Percentiles rank a stretch among this genome's conserved stretches.
These are phyloP conservation scores for Xylota segnis DNA, from an alignment of 2,888 invertebrate genomes.

Conservation along the genomic window DNA sequence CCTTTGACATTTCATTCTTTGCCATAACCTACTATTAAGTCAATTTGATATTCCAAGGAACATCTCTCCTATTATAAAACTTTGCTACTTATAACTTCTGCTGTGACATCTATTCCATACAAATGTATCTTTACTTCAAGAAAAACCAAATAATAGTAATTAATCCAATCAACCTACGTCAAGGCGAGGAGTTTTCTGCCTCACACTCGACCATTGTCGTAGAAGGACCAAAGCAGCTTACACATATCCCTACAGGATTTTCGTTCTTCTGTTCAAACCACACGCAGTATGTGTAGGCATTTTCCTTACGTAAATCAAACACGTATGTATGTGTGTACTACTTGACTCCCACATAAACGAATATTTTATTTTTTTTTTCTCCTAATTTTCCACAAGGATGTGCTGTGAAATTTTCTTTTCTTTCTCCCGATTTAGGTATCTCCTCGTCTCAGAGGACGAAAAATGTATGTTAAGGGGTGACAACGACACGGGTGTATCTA, in stretches of 20 bases:
- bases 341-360: background rate
- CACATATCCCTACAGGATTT: background rate
- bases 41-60: slow-evolving; percentile 42
- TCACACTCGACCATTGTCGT: slow-evolving; percentile 9
- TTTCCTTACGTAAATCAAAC: slow-evolving; percentile 21
- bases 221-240: slow-evolving; percentile 21
- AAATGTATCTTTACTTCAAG: background rate
- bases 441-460: slow-evolving; percentile 31
- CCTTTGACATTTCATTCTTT: slow-evolving; percentile 38
- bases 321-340: background rate
- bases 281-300: slow-evolving; percentile 14
- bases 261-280: background rate
- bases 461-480: slow-evolving; percentile 65
- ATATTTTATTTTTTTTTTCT: slow-evolving; percentile 9
- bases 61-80: slow-evolving; percentile 11
- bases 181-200: background rate
- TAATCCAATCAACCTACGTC: slow-evolving; percentile 57
- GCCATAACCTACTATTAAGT: slow-evolving; percentile 27
- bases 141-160: slow-evolving; percentile 47
- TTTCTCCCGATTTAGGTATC: slow-evolving; percentile 18
- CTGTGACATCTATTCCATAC: slow-evolving; percentile 9
- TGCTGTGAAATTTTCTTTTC: background rate
- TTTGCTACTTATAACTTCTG: slow-evolving; percentile 36
- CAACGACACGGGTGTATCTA: background rate
- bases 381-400: background rate